phyloP scores from a whole-genome alignment of 2,888 invertebrate species.

The Cyrtodaria siliqua region DNA sequence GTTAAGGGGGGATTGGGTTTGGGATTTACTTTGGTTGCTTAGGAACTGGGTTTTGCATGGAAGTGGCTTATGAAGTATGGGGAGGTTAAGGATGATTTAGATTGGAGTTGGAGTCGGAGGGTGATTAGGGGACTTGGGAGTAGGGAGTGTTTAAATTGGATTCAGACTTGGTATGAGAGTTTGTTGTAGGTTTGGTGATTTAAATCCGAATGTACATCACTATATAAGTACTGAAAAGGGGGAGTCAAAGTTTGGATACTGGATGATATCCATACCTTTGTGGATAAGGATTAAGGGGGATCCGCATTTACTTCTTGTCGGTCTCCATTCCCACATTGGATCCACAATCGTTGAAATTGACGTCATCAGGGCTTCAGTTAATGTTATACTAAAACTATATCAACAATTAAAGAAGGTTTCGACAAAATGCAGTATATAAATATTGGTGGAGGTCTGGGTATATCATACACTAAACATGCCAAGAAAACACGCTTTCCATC shows the following conservation, averaged over 20 bases:
- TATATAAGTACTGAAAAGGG: slow-evolving; percentile 83
- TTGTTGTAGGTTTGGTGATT: too few relatives aligned
- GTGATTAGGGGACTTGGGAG: too few relatives aligned
- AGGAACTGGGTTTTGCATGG: too few relatives aligned
- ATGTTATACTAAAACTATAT: slow-evolving; percentile 71
- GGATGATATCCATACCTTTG: slow-evolving; percentile 73
- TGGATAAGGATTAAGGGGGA: slow-evolving; percentile 66
- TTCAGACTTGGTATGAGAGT: too few relatives aligned
- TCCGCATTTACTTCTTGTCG: slow-evolving; percentile 78
- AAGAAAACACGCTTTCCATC: neutral
- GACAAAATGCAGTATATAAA: slow-evolving; percentile 78
- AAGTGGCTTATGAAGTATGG: too few relatives aligned
- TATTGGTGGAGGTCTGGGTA: slow-evolving; percentile 86
- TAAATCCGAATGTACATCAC: slow-evolving; percentile 78
- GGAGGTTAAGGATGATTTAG: too few relatives aligned
- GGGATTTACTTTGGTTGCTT: too few relatives aligned
- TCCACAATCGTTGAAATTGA: slow-evolving; percentile 79
- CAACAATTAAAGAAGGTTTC: slow-evolving; percentile 69
- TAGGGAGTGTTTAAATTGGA: too few relatives aligned
- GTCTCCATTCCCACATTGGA: slow-evolving; percentile 86
- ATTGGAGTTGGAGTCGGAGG: too few relatives aligned
- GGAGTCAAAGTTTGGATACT: slow-evolving; percentile 85
- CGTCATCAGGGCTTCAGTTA: slow-evolving; percentile 78
- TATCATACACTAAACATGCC: slow-evolving; percentile 75
- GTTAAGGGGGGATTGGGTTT: too few relatives aligned